phyloP scores from a whole-genome alignment of 2,113 vertebrate genomes.

The Thunnus thynnus region DNA sequence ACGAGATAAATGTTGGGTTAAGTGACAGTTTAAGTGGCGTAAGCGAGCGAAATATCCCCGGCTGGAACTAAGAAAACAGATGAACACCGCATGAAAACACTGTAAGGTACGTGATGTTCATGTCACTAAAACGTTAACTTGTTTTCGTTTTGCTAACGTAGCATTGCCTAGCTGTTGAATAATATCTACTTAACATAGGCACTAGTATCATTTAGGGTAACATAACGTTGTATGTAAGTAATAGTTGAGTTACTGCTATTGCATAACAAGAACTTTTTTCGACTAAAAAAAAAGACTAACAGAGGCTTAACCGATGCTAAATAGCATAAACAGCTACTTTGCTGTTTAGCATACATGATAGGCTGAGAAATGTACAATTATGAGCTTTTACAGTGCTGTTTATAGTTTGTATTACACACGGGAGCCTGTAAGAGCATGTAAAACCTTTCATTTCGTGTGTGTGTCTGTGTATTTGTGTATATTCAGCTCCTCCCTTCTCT shows the following conservation, averaged over 20 bases:
- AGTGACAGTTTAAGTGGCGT: slow-evolving; percentile 8
- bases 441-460: slow-evolving; percentile 20
- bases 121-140: slow-evolving; percentile 15
- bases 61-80: slow-evolving; percentile 36
- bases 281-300: not conserved
- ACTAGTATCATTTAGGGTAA: not conserved
- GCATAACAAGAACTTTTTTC: slow-evolving; percentile 16
- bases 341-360: not conserved
- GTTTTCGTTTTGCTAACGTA: not conserved
- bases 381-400: not conserved
- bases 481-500: slow-evolving; percentile 44
- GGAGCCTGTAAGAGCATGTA: slow-evolving; percentile 8
- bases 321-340: not conserved
- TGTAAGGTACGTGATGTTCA: slow-evolving; percentile 80
- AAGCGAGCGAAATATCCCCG: slow-evolving; percentile 30
- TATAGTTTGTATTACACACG: not conserved
- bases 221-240: not conserved
- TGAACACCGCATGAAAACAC: slow-evolving; percentile 49
- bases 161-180: not conserved
- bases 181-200: not conserved
- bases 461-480: slow-evolving; percentile 3
- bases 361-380: not conserved
- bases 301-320: not conserved
- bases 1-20: not conserved
- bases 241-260: not conserved